These are phyloP conservation scores for Mormyrus lacerda DNA, from an alignment of 2,113 vertebrate genomes.

Conservation along the genomic window DNA sequence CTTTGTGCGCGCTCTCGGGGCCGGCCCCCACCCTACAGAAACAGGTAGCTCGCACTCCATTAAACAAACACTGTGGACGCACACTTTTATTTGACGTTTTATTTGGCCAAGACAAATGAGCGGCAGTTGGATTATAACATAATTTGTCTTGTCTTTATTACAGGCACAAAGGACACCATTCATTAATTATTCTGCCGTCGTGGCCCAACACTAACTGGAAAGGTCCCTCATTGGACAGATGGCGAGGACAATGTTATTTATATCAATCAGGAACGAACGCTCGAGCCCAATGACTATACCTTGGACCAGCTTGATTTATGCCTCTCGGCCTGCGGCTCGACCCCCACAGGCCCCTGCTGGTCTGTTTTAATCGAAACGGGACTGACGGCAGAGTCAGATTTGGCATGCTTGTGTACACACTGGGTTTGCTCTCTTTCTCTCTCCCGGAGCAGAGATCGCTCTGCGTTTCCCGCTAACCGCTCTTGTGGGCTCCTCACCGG, in stretches of 20 bases:
- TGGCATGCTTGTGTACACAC: conserved; percentile 18
- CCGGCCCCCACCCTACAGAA: conserved; percentile 55
- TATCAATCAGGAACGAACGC: conserved; percentile 90
- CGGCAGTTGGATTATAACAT: conserved; percentile 93
- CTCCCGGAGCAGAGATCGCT: background rate
- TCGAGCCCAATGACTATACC: conserved; percentile 85
- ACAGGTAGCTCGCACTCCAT: conserved; percentile 97
- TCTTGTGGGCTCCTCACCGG: background rate
- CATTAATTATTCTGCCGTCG: conserved; percentile 97
- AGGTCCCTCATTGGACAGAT: conserved; percentile 94
- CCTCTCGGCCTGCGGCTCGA: conserved; percentile 63
- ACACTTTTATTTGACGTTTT: conserved; percentile 99
- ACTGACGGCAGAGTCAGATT: conserved; percentile 19
- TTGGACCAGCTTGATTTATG: conserved; percentile 88
- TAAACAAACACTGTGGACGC: conserved; percentile 94
- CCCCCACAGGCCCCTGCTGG: conserved; percentile 22
- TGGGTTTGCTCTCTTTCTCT: background rate
- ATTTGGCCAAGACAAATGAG: conserved; percentile 93
- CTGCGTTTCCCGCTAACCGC: background rate
- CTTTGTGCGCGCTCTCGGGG: background rate
- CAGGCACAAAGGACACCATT: conserved; percentile 92
- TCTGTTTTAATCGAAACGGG: conserved; percentile 27
- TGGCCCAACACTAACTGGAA: conserved; percentile 93
- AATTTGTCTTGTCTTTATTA: conserved; percentile 96
- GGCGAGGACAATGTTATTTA: conserved; percentile 92